These are phyloP conservation scores for Alexandromys fortis DNA, from an alignment of 2,113 vertebrate species.

Conservation along the genomic window DNA sequence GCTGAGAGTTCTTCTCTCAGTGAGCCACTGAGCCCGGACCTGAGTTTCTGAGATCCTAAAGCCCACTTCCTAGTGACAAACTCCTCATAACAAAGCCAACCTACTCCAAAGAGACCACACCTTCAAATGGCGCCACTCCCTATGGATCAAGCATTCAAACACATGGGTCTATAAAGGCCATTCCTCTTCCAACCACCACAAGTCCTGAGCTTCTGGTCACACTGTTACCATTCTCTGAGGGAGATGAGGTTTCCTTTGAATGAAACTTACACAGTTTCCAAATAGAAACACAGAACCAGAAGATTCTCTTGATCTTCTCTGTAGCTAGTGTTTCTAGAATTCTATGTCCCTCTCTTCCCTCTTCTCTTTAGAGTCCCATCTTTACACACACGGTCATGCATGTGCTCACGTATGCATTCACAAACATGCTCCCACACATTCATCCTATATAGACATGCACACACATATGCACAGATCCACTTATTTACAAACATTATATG, in stretches of 20 bases:
- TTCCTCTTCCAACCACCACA: neutral
- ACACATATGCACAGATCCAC: neutral
- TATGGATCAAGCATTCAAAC: neutral
- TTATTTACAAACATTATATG: neutral
- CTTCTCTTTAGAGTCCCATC: neutral
- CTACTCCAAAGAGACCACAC: neutral
- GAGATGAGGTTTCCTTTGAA: neutral
- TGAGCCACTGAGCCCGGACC: neutral
- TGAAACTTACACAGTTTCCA: fast-evolving
- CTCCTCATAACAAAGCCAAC: neutral
- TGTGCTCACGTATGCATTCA: neutral
- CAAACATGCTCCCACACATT: neutral
- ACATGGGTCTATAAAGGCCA: neutral
- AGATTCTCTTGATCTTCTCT: neutral
- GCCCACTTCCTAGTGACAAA: neutral
- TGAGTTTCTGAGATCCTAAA: neutral
- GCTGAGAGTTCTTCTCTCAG: neutral
- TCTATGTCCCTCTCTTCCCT: neutral
- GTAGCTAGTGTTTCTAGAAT: neutral
- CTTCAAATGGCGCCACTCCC: neutral
- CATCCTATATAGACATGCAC: fast-evolving
- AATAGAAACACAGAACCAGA: neutral
- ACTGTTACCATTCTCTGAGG: neutral
- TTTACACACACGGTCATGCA: neutral
- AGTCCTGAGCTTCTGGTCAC: too few species aligned